phyloP scores from a whole-genome alignment of 2,113 vertebrate species.

The Azemiops feae region DNA sequence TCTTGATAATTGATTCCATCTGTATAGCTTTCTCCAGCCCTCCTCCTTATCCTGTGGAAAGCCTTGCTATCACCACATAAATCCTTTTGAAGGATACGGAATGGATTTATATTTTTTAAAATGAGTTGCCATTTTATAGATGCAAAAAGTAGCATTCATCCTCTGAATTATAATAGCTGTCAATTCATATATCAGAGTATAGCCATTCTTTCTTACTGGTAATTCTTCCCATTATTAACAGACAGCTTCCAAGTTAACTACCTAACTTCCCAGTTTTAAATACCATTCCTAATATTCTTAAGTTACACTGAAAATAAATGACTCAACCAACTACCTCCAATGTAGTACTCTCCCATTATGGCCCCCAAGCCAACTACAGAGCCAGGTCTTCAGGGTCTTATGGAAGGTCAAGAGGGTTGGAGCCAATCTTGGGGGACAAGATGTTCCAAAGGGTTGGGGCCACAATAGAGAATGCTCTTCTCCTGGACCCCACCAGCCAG shows the following conservation, averaged over 20 bases:
- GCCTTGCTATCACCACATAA: background rate
- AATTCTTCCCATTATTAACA: background rate
- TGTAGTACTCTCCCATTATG: too few species aligned
- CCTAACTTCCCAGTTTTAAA: background rate
- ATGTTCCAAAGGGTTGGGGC: too few species aligned
- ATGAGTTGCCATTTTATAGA: background rate
- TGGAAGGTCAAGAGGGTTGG: too few species aligned
- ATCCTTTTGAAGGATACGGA: background rate
- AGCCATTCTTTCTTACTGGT: background rate
- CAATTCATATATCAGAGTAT: background rate
- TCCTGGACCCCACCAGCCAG: background rate
- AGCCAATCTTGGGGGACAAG: too few species aligned
- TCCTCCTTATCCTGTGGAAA: background rate
- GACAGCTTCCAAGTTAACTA: background rate
- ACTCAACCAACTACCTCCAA: background rate
- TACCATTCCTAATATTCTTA: background rate
- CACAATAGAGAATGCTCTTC: too few species aligned
- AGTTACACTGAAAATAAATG: background rate
- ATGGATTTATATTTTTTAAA: background rate
- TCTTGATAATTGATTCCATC: constrained; percentile 1
- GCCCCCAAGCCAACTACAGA: background rate
- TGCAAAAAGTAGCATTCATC: background rate
- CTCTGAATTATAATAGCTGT: background rate
- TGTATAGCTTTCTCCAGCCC: background rate
- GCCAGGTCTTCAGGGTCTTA: too few species aligned